Conservation (phyloP, 2,797 vertebrate species). For the Vespertilio murinus region DNA sequence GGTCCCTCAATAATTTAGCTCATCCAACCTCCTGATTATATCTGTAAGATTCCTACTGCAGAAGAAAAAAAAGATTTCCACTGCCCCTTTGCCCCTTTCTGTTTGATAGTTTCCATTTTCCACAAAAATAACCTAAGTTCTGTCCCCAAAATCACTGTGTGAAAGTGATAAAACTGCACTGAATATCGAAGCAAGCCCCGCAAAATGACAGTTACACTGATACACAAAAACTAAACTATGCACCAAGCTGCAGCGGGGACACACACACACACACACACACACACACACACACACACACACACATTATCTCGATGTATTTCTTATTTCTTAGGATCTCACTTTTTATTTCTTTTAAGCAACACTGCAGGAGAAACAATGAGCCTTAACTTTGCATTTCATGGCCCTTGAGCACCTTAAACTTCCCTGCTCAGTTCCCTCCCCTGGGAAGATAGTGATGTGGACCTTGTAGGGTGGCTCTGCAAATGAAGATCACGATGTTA, state of each 20-base stretch:
- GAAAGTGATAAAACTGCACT: not conserved
- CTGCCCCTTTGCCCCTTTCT: no score
- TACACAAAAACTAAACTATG: not conserved
- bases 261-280: no score
- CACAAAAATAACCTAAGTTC: not conserved
- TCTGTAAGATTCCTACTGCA: not conserved
- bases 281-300: no score
- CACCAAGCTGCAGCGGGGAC: not conserved
- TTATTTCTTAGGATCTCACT: not conserved
- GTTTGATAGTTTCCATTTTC: not conserved
- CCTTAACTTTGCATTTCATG: not conserved
- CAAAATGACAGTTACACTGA: not conserved
- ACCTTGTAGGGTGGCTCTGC: not conserved
- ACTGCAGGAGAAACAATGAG: not conserved
- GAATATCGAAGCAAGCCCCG: not conserved
- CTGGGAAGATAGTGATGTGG: not conserved
- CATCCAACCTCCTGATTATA: not conserved
- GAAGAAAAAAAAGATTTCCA: not conserved
- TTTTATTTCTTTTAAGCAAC: not conserved
- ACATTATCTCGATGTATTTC: not conserved
- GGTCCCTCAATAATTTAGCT: not conserved
- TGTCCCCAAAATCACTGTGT: not conserved
- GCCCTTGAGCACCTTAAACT: not conserved
- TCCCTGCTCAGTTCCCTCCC: not conserved
- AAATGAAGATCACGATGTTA: not conserved